These are phyloP conservation scores for Drosophila suzukii DNA, from an alignment of 1,140 invertebrate species.

Conservation along the genomic window DNA sequence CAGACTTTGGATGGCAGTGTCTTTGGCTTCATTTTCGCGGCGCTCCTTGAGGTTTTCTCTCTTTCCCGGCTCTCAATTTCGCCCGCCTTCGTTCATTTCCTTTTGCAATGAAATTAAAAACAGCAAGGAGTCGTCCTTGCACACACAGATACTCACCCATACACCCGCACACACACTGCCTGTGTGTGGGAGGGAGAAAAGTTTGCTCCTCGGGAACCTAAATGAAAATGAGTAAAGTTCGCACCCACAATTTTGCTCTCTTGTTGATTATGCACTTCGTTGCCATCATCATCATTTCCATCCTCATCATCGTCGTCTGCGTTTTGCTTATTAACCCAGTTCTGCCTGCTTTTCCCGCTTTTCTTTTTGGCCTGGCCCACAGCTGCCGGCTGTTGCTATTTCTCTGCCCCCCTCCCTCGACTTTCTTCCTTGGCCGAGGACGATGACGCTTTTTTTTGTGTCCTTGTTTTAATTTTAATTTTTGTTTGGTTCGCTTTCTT, in stretches of 20 bases:
- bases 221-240: constrained; percentile 62
- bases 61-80: constrained; percentile 35
- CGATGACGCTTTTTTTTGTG: constrained; percentile 54
- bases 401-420: neutral
- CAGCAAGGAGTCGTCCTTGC: constrained; percentile 74
- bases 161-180: constrained; percentile 24
- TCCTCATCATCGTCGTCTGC: constrained; percentile 63
- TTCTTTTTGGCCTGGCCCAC: constrained; percentile 52
- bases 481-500: constrained; percentile 79
- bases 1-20: constrained; percentile 72
- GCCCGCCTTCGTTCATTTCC: constrained; percentile 52
- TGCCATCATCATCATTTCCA: constrained; percentile 42
- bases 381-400: constrained; percentile 59
- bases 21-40: constrained; percentile 77
- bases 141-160: constrained; percentile 40
- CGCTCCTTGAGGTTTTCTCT: constrained; percentile 48
- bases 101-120: constrained; percentile 83
- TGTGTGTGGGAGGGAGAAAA: constrained; percentile 41
- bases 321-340: constrained; percentile 81
- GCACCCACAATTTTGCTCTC: constrained; percentile 59
- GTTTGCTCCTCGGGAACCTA: constrained; percentile 57
- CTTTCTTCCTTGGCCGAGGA: constrained; percentile 18
- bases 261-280: constrained; percentile 78
- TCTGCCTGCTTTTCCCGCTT: constrained; percentile 24
- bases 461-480: constrained; percentile 84